Conservation (phyloP, 2,113 vertebrate species). For the Conger conger region DNA sequence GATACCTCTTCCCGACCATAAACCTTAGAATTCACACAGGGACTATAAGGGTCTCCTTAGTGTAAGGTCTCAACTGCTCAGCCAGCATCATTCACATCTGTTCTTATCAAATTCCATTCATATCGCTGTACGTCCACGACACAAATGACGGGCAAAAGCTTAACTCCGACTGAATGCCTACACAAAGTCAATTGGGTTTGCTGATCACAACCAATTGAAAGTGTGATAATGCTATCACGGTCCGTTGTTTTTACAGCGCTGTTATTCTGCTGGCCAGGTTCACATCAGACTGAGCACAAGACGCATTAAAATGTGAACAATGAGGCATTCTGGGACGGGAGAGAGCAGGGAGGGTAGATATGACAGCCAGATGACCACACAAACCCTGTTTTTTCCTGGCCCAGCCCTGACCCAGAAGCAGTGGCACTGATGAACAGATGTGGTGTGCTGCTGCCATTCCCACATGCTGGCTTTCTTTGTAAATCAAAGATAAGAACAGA, state of each 20-base stretch:
- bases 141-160: neutral
- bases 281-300: constrained; percentile 9
- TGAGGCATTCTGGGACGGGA: neutral
- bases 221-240: constrained; percentile 8
- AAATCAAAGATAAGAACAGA: neutral
- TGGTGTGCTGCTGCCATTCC: neutral
- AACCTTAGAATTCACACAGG: neutral
- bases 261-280: constrained; percentile 20
- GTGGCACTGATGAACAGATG: neutral
- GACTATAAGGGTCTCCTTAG: neutral
- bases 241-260: constrained; percentile 10
- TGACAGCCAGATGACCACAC: constrained; percentile 8
- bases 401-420: neutral
- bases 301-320: neutral
- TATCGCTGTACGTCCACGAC: neutral
- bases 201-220: constrained; percentile 8
- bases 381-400: constrained; percentile 4
- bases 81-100: neutral
- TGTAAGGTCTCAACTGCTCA: neutral
- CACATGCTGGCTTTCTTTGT: neutral
- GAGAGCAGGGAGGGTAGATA: neutral
- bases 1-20: neutral
- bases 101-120: constrained; percentile 5
- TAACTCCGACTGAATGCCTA: neutral
- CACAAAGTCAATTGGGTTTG: constrained; percentile 1